Evolutionary conservation across 2,113 vertebrate genomes (phyloP).

Genomic region (Myocastor coypus): DNA sequence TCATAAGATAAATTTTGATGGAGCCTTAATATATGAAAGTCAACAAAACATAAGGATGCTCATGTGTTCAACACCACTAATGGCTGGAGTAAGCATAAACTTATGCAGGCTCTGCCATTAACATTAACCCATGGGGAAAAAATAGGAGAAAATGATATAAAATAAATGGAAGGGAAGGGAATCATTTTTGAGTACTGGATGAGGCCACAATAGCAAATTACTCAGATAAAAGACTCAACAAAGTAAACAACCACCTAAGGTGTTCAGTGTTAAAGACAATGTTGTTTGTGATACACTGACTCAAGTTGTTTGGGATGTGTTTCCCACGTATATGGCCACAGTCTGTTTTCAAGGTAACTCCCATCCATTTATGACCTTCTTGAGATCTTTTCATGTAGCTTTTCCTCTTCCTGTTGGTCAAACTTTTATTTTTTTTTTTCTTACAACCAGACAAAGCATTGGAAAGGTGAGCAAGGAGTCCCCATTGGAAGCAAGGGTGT

Average conservation of each 20-base stretch:
- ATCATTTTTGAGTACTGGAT: background rate
- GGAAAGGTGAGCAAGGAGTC: background rate
- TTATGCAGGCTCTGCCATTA: background rate
- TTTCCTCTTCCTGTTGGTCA: background rate
- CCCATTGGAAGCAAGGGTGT: background rate
- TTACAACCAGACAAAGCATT: background rate
- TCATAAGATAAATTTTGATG: background rate
- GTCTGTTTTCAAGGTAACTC: background rate
- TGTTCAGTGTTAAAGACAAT: background rate
- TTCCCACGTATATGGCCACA: background rate
- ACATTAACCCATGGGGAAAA: background rate
- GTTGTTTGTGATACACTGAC: background rate
- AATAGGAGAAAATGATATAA: background rate
- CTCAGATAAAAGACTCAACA: background rate
- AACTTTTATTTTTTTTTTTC: background rate
- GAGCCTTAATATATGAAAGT: background rate
- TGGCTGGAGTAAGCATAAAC: background rate
- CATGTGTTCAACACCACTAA: background rate
- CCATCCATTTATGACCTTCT: background rate
- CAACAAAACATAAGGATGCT: constrained; percentile 17
- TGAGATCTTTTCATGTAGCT: background rate
- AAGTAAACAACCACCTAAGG: background rate
- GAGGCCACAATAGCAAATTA: background rate
- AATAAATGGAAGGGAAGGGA: background rate
- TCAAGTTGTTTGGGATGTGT: background rate